phyloP scores from a whole-genome alignment of 2,888 invertebrate species.

The Bedellia somnulentella region DNA sequence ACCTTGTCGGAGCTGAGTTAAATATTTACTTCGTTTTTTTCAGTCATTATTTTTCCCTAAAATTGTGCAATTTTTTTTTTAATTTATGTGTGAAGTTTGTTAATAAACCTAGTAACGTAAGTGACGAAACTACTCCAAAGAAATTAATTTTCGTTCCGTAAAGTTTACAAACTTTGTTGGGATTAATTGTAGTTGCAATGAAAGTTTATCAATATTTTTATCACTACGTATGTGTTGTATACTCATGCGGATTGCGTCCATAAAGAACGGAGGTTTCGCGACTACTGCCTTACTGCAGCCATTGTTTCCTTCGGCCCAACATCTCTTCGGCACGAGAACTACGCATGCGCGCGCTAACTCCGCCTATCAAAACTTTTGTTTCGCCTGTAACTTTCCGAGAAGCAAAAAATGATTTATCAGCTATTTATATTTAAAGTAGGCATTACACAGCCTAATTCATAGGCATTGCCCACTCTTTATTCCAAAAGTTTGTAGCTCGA shows the following conservation, averaged over 20 bases:
- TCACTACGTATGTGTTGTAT: constrained; percentile 19
- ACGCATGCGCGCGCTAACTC: constrained; percentile 34
- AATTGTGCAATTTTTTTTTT: not conserved
- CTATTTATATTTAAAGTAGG: not conserved
- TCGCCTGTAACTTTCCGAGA: not conserved
- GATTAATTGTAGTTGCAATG: constrained; percentile 3
- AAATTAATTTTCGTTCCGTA: constrained; percentile 19
- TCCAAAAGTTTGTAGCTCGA: not conserved
- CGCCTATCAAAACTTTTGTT: constrained; percentile 40
- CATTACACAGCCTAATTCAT: not conserved
- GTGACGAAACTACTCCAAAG: too few species aligned
- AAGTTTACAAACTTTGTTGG: constrained; percentile 14
- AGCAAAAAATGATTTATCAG: constrained; percentile 1
- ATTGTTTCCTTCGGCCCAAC: constrained; percentile 33
- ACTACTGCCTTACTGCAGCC: constrained; percentile 32
- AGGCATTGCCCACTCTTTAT: not conserved
- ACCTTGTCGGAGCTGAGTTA: too few species aligned
- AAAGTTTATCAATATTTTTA: constrained; percentile 12
- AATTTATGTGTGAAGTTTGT: too few species aligned
- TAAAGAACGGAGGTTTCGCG: constrained; percentile 32
- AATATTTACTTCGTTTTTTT: too few species aligned
- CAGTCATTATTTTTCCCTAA: too few species aligned
- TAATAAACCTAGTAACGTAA: too few species aligned
- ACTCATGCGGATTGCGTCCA: constrained; percentile 42
- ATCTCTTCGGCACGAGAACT: constrained; percentile 30